A percentile compares a stretch with the other conserved stretches of the same genome.
Conservation (phyloP, 53 echinoderm and acorn worm species). For the Holothuria leucospilota region DNA sequence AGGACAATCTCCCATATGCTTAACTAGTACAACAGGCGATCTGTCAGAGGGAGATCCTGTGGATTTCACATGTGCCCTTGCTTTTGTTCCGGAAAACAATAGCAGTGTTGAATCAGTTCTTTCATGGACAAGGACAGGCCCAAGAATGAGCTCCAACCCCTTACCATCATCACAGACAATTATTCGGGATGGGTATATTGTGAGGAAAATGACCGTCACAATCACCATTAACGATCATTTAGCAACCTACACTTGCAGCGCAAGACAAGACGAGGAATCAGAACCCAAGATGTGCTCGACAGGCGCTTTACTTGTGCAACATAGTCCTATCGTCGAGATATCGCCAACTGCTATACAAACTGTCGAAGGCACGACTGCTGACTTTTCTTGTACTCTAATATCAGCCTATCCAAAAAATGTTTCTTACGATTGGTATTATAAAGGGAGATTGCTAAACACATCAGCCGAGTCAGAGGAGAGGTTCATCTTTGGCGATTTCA, state of each 20-base stretch:
- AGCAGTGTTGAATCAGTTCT: not conserved
- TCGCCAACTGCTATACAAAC: constrained; percentile 58
- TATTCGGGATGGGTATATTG: constrained; percentile 56
- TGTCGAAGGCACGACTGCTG: constrained; percentile 52
- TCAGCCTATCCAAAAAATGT: constrained; percentile 70
- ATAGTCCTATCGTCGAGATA: constrained; percentile 68
- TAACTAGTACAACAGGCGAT: constrained; percentile 71
- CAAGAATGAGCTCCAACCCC: not conserved
- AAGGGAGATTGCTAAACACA: constrained; percentile 21
- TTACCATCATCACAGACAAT: not conserved
- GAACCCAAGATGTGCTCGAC: constrained; percentile 71
- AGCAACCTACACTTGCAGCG: constrained; percentile 69
- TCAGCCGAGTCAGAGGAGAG: not conserved
- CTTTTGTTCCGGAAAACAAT: constrained; percentile 19
- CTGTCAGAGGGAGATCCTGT: constrained; percentile 75
- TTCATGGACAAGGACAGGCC: constrained; percentile 14
- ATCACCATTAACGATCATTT: constrained; percentile 62
- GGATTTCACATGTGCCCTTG: constrained; percentile 82
- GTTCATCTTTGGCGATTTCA: not conserved
- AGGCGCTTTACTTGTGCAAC: constrained; percentile 66
- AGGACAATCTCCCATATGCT: constrained; percentile 66
- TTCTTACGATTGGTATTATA: constrained; percentile 70
- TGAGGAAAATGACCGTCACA: constrained; percentile 73
- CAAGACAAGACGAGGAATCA: not conserved
- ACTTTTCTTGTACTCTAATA: constrained; percentile 65